Evolutionary conservation across 1,140 invertebrate genomes (phyloP), one percentile per base, ranked within the genome.

Genomic region (Diuraphis noxia): DNA sequence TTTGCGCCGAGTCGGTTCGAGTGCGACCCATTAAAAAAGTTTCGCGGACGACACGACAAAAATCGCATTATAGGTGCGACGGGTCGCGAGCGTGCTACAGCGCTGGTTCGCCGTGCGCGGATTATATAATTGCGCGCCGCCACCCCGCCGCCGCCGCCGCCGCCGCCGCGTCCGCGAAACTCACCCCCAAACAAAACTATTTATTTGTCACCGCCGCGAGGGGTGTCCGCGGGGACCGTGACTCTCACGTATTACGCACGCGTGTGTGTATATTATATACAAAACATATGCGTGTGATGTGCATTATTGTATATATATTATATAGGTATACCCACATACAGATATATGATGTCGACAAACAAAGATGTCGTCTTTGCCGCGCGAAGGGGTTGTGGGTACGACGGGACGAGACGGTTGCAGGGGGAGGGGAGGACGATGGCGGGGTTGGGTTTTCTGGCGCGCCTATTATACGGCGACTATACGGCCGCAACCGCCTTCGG

Each of bases 1-100:
- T 2, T 0, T 72, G n/a, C 56, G 13, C 13, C 30, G 30, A 72
- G 56, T 72, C 56, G 56, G 56, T 72, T 72, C 30, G 56, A 72
- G 56, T 72, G 49, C 10, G 49, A 49, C 46, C 85, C 85, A 87
- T 87, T 87, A 87, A 87, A 87, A 87, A 87, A 87, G 49, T 87
- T 87, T 87, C 13, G 85, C 36, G 85, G 36, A 56, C 46, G 85
- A 52, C 85, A 87, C 85, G 85, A 87, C 85, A 56, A 87, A 87
- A 87, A 87, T 87, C 46, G 36, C 85, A 56, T 87, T 87, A 87
- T 6, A 2, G 34, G 56, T 17, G 46, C 43, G 84, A 19, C 43
- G 40, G 84, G 85, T 25, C 46, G 49, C 23, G 36, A 17, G 8
- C 43, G 40, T 13, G 56, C 49, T 17, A 23, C 9, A 1, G 34